These are phyloP conservation scores for Salvelinus alpinus DNA, from an alignment of 2,113 vertebrate genomes.

Conservation along the genomic window DNA sequence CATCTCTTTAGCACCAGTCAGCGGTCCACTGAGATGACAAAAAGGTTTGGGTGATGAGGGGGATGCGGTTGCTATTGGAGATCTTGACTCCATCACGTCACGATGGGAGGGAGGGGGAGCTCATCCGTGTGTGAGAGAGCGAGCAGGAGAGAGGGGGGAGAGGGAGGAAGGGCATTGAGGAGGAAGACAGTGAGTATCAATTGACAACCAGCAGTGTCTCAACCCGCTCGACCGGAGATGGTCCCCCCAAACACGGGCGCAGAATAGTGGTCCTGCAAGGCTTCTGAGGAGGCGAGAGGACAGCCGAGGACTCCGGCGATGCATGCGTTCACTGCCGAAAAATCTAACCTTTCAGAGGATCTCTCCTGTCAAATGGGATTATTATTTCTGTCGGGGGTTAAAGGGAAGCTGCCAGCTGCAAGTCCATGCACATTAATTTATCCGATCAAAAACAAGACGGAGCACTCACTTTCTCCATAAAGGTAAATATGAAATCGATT, in stretches of 20 bases:
- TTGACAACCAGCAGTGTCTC: constrained; percentile 67
- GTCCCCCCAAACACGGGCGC: constrained; percentile 55
- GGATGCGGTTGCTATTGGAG: constrained; percentile 74
- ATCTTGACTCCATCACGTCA: constrained; percentile 72
- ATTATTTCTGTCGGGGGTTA: constrained; percentile 48
- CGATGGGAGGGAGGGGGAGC: constrained; percentile 38
- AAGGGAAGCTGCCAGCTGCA: constrained; percentile 61
- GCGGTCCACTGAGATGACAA: constrained; percentile 2
- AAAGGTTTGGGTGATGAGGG: constrained; percentile 37
- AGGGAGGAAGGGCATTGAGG: constrained; percentile 47
- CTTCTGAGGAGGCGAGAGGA: constrained; percentile 32
- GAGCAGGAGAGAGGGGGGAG: constrained; percentile 26
- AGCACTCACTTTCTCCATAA: constrained; percentile 49
- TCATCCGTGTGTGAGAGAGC: constrained; percentile 36
- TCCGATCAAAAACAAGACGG: constrained; percentile 55
- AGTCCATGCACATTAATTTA: constrained; percentile 67
- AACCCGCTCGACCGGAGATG: constrained; percentile 59
- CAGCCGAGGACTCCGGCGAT: constrained; percentile 42
- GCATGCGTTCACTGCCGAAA: constrained; percentile 47
- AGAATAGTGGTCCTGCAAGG: constrained; percentile 50
- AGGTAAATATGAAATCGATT: constrained; percentile 50
- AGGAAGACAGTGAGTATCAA: constrained; percentile 68
- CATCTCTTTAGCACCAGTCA: constrained; percentile 45
- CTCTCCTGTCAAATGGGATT: constrained; percentile 58
- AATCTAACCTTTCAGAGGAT: constrained; percentile 54